Evolutionary conservation across 2,113 vertebrate genomes (phyloP).

Genomic region (Crypturellus undulatus): DNA sequence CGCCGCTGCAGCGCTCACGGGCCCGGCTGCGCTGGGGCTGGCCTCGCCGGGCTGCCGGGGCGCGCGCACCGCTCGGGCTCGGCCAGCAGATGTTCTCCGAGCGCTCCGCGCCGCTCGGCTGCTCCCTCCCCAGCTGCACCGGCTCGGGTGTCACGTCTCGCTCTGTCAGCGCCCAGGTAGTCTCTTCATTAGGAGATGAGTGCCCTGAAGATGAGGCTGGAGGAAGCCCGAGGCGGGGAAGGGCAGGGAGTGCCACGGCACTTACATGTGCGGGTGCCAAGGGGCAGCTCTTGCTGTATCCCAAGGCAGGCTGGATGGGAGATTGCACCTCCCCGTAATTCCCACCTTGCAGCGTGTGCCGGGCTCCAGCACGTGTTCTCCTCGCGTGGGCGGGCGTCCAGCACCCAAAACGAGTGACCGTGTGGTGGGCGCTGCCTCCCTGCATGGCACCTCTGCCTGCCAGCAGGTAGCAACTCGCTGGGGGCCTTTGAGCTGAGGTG

Average conservation of each 20-base stretch:
- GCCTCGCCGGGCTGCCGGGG: no score
- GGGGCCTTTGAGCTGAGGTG: not conserved
- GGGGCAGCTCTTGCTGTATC: not conserved
- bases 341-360: not conserved
- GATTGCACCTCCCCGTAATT: not conserved
- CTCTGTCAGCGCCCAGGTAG: slow-evolving; percentile 29
- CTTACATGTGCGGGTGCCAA: fast-evolving
- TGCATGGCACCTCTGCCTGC: not conserved
- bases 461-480: fast-evolving
- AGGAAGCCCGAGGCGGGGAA: not conserved
- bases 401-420: slow-evolving; percentile 28
- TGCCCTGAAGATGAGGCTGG: not conserved
- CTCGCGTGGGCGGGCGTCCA: slow-evolving; percentile 55
- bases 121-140: not conserved
- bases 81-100: no score
- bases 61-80: no score
- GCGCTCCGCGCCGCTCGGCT: not conserved
- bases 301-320: not conserved
- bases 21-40: no score
- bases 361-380: not conserved
- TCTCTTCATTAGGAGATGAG: not conserved
- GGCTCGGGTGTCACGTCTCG: not conserved
- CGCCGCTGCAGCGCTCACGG: no score
- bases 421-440: not conserved
- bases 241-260: not conserved